These are phyloP conservation scores for Emys orbicularis DNA, from an alignment of 2,797 vertebrate species.

Conservation along the genomic window DNA sequence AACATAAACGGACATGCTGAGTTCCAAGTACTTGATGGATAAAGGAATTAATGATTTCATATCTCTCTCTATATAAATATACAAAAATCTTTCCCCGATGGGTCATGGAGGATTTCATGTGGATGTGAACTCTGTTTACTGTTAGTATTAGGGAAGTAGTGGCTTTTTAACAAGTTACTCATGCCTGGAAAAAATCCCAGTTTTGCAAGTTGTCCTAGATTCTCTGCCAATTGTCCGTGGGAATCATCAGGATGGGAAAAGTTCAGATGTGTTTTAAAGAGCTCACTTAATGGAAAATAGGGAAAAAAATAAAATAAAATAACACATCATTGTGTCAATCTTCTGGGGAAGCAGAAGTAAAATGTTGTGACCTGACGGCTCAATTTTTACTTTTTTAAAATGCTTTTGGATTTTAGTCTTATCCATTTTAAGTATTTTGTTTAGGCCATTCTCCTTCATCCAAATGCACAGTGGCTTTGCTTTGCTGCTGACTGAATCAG, in stretches of 20 bases:
- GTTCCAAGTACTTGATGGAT: slow-evolving; percentile 84
- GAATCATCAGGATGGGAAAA: slow-evolving; percentile 96
- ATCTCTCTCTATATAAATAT: slow-evolving; percentile 78
- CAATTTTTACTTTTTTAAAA: slow-evolving; percentile 62
- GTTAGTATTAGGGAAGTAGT: slow-evolving; percentile 95
- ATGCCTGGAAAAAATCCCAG: slow-evolving; percentile 94
- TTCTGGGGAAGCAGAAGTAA: slow-evolving; percentile 76
- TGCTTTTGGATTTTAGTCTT: slow-evolving; percentile 50
- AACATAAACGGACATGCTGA: slow-evolving; percentile 82
- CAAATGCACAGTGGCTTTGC: neutral
- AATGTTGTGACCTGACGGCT: slow-evolving; percentile 67
- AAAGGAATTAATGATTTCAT: slow-evolving; percentile 81
- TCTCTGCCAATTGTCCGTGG: slow-evolving; percentile 98
- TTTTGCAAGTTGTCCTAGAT: slow-evolving; percentile 94
- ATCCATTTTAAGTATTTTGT: slow-evolving; percentile 56
- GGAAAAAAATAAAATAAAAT: slow-evolving; percentile 53
- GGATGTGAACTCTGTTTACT: slow-evolving; percentile 89
- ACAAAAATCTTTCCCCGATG: slow-evolving; percentile 81
- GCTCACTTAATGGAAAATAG: slow-evolving; percentile 88
- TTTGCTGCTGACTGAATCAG: slow-evolving; percentile 4
- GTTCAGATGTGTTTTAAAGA: slow-evolving; percentile 89
- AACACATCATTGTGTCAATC: slow-evolving; percentile 67
- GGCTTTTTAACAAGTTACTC: slow-evolving; percentile 99
- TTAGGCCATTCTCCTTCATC: slow-evolving; percentile 15
- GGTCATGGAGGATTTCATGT: slow-evolving; percentile 85